phyloP scores from a whole-genome alignment of 2,797 vertebrate genomes.

The Clarias fuscus region DNA sequence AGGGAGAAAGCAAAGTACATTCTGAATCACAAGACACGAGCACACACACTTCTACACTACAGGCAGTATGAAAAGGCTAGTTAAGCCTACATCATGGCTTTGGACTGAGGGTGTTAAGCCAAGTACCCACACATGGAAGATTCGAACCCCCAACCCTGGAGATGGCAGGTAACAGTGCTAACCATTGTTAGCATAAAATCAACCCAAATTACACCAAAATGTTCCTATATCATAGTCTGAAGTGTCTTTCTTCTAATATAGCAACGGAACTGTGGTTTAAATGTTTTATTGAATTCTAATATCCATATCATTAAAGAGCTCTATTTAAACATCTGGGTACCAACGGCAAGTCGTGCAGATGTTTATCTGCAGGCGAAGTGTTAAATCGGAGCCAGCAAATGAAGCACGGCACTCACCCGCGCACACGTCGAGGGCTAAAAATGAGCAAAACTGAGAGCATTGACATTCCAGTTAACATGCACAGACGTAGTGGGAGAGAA shows the following conservation, averaged over 20 bases:
- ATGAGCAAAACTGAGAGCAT: slow-evolving; percentile 54
- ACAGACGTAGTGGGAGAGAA: slow-evolving; percentile 43
- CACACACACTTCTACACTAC: too few species aligned
- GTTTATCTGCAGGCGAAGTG: slow-evolving; percentile 36
- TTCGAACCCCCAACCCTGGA: too few species aligned
- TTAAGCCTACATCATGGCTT: too few species aligned
- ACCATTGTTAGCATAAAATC: too few species aligned
- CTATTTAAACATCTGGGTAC: not conserved
- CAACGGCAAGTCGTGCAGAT: slow-evolving; percentile 28
- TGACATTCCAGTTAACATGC: slow-evolving; percentile 54
- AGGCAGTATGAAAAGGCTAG: too few species aligned
- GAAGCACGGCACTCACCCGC: slow-evolving; percentile 34
- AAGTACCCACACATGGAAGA: too few species aligned
- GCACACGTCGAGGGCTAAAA: slow-evolving; percentile 55
- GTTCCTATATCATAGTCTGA: not conserved
- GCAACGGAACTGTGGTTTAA: not conserved
- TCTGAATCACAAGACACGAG: too few species aligned
- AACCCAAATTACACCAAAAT: not conserved
- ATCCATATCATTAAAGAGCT: slow-evolving; percentile 1
- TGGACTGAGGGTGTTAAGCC: too few species aligned
- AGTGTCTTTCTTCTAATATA: not conserved
- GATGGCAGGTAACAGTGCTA: too few species aligned
- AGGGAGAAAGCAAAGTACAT: too few species aligned
- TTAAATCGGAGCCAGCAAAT: slow-evolving; percentile 45
- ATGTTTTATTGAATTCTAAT: not conserved